Conservation (phyloP, 2,113 vertebrate species). For the Plestiodon gilberti region DNA sequence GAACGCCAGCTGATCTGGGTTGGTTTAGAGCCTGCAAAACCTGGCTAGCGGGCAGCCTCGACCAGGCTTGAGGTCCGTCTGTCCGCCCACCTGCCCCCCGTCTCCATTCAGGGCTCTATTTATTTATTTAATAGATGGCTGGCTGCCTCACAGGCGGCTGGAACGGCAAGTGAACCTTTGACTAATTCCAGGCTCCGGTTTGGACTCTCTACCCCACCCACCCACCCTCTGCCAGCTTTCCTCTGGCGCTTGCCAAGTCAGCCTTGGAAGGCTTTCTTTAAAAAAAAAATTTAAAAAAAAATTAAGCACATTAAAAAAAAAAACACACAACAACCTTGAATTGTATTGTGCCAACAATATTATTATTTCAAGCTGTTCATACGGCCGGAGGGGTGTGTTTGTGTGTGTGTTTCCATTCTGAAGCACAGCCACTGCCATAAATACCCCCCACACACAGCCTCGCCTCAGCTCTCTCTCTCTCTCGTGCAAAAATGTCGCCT, state of each 20-base stretch:
- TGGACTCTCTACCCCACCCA: not conserved
- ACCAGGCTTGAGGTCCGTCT: not conserved
- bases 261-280: not conserved
- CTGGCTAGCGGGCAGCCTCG: accelerated
- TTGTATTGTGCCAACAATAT: not conserved
- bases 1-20: not conserved
- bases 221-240: not conserved
- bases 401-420: too few relatives aligned
- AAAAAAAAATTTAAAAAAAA: not conserved
- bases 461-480: not conserved
- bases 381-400: not conserved
- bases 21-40: not conserved
- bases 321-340: not conserved
- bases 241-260: not conserved
- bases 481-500: not conserved
- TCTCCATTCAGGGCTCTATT: not conserved
- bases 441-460: not conserved
- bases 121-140: accelerated
- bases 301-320: not conserved
- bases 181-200: not conserved
- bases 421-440: not conserved
- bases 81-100: not conserved
- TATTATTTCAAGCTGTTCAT: not conserved
- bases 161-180: not conserved
- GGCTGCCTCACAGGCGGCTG: not conserved